Evolutionary conservation across 2,113 vertebrate species (phyloP).

Genomic region (Spea multiplicata): DNA sequence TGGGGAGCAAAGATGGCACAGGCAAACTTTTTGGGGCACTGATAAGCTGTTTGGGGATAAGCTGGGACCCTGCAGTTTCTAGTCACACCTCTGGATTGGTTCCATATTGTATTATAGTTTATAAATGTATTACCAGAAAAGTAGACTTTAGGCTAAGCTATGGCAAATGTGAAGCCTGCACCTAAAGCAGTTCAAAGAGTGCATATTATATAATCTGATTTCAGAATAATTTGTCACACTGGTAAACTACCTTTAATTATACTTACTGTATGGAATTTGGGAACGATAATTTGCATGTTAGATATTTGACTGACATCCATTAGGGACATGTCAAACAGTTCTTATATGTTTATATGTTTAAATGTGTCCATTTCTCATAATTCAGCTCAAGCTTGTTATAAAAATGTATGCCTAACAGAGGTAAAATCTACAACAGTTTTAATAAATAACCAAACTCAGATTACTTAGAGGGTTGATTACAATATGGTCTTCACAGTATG

Average conservation of each 20-base stretch:
- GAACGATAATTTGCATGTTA: slow-evolving; percentile 53
- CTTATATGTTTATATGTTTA: slow-evolving; percentile 55
- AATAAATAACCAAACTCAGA: too few species aligned
- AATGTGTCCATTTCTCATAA: slow-evolving; percentile 24
- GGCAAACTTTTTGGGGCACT: too few species aligned
- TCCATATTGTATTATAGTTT: too few species aligned
- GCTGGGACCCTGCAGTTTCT: too few species aligned
- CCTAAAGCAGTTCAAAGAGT: neutral
- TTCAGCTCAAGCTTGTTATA: neutral
- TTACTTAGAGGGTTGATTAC: too few species aligned
- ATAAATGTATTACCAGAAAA: too few species aligned
- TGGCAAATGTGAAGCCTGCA: too few species aligned
- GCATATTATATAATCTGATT: slow-evolving; percentile 13
- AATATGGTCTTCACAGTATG: too few species aligned
- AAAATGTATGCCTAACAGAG: neutral
- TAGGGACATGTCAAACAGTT: slow-evolving; percentile 58
- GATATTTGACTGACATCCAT: slow-evolving; percentile 65
- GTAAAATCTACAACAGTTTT: neutral
- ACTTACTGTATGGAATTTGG: slow-evolving; percentile 65
- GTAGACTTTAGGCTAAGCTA: too few species aligned
- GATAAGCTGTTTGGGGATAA: too few species aligned
- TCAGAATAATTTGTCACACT: slow-evolving; percentile 59
- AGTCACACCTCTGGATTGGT: too few species aligned
- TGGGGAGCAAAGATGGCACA: too few species aligned
- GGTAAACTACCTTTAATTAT: slow-evolving; percentile 61